Conservation (phyloP, 2,113 vertebrate species). For the Rhinolophus ferrumequinum region DNA sequence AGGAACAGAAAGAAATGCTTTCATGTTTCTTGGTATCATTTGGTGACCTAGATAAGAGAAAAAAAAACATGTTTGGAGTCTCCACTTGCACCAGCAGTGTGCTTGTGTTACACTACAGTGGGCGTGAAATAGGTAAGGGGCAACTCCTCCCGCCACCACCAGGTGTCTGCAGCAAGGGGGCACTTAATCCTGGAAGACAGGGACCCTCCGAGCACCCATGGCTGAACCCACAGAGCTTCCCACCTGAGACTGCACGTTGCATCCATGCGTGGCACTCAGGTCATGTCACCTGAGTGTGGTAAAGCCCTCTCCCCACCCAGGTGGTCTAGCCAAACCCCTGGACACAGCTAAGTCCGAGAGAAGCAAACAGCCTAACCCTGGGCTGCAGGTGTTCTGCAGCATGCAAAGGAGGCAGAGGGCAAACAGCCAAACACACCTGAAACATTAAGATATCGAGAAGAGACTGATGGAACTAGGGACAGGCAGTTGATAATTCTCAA, state of each 20-base stretch:
- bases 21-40: not conserved
- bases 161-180: not conserved
- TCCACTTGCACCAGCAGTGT: not conserved
- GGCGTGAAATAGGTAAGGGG: not conserved
- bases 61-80: not conserved
- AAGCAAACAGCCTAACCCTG: not conserved
- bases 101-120: not conserved
- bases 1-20: not conserved
- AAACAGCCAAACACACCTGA: no score
- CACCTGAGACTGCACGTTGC: fast-evolving
- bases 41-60: not conserved
- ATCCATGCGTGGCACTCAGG: fast-evolving
- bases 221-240: not conserved
- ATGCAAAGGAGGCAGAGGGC: fast-evolving
- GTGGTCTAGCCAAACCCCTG: not conserved
- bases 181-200: not conserved
- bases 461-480: not conserved
- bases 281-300: not conserved
- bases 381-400: not conserved
- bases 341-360: not conserved
- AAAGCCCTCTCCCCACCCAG: no score
- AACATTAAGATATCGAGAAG: not conserved
- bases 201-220: fast-evolving
- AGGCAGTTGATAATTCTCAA: not conserved
- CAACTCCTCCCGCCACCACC: fast-evolving